Base-by-base conservation (phyloP, 2,797 vertebrate species). In the Leptatherina wallacei region DNA sequence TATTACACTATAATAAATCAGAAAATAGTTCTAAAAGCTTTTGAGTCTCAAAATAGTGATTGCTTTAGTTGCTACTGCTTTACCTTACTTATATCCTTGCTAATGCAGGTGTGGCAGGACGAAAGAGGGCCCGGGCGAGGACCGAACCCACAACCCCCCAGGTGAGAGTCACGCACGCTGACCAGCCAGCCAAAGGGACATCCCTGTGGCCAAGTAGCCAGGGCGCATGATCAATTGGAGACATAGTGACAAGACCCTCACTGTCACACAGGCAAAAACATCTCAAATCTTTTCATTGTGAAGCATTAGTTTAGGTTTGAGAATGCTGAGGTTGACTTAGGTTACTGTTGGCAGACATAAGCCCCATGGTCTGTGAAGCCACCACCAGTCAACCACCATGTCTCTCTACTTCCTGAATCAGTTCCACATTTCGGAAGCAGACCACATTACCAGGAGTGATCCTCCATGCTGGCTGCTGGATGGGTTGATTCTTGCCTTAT, bases 381-480 rank as follows among this genome's bases (percentile, higher is more conserved):
- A 71, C 86, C 78, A 85, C 74, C 84, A 90, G 75, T 55, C 75
- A 86, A 80, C 85, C 83, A 85, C 75, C 83, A 88, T 91, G 87
- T 83, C 80, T 72, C 61, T 71, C 71, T 33, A 85, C 91, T 94
- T 95, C 93, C 93, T 92, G 87, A 92, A 83, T 89, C 80, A 86
- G 73, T 85, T 91, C 79, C 90, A 85, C 81, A 76, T 79, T 82
- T 72, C 71, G 72, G 78, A 91, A 84, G 80, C 83, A 69, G 76
- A 83, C 68, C 74, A 32, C 77, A 64, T 80, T 79, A 85, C 72
- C 86, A 79, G 84, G 65, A 88, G 75, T 18, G 69, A 80, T 89
- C 77, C 81, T 86, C 81, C 82, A 94, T 93, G 90, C 88, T 87
- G 90, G 92, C 80, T 89, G n/a, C n/a, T n/a, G n/a, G 85, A 81